Base-by-base conservation (phyloP, 2,113 vertebrate species). In the Dissostichus mawsoni region DNA sequence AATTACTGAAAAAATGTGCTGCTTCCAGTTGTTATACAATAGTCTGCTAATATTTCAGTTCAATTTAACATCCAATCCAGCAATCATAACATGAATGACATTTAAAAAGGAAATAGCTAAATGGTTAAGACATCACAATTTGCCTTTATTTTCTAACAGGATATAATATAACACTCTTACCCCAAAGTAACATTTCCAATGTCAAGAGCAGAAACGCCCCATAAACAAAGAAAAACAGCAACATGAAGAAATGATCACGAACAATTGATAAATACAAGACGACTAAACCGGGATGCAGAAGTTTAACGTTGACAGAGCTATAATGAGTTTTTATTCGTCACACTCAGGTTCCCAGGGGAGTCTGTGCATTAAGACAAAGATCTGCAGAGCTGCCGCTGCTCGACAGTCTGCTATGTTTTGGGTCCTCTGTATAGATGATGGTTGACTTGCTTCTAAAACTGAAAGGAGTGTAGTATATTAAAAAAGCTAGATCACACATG, bases 81-180 rank as follows among this genome's bases (percentile, higher is more conserved):
- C 61, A 53, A 52, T 6, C 0, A 45, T 58, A 45, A 48, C 36
- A 12, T 6, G 1, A 3, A 14, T 17, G 11, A 14, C 11, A n/a
- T 33, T 20, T 11, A 25, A 20, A 58, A 41, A 50, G 36, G 7
- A 36, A 7, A 36, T 36, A 1, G 36, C 36, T 36, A 36, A 69
- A 59, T 29, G 12, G 11, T 55, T 41, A 16, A 80, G 47, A 81
- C 63, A 23, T 55, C 50, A 63, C 47, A 48, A 58, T 57, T 76
- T 58, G 48, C 75, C 74, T 94, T 93, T 92, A 91, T 93, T 94
- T 80, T 74, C 47, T 68, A 78, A 75, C 41, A 70, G 56, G 50
- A 86, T 67, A 81, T 51, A 41, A 86, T 74, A 68, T 41, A n/a
- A 84, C 80, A 81, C 67, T 74, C 36, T 53, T 68, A 76, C 62